Percentiles rank a stretch among this genome's conserved stretches.
Evolutionary conservation across 1,140 invertebrate species (phyloP).

Genomic region (Sinonovacula constricta): DNA sequence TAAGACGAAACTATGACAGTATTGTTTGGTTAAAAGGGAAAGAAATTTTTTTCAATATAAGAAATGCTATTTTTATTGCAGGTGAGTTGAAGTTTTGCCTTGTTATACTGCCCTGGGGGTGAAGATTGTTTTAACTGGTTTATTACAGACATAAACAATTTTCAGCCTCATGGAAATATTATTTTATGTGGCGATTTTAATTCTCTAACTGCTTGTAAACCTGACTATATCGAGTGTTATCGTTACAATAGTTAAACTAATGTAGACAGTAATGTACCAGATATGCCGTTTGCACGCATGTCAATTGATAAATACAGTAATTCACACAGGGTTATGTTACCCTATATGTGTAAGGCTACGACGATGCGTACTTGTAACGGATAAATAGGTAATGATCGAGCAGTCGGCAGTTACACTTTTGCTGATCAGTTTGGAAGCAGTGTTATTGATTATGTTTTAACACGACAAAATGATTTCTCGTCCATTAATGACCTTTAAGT

Average conservation of each 20-base stretch:
- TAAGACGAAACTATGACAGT: neutral
- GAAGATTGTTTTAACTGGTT: constrained; percentile 10
- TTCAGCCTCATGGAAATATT: neutral
- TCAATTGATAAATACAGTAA: neutral
- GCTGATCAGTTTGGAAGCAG: neutral
- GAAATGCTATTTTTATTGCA: neutral
- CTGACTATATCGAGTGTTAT: constrained; percentile 5
- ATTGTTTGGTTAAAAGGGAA: constrained; percentile 32
- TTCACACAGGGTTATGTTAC: neutral
- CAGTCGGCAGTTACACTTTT: neutral
- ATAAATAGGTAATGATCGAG: neutral
- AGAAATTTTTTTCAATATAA: neutral
- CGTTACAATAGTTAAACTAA: neutral
- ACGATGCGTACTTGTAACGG: neutral
- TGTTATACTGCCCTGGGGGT: too few relatives aligned
- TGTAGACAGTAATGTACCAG: neutral
- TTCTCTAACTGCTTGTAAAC: neutral
- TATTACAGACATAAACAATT: constrained; percentile 5
- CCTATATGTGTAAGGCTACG: neutral
- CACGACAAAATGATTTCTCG: too few relatives aligned
- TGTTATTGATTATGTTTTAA: constrained; percentile 6
- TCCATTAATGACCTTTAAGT: too few relatives aligned
- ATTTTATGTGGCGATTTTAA: constrained; percentile 8
- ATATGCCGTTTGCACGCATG: neutral
- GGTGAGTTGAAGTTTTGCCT: constrained; percentile 3